Evolutionary conservation across 2,797 vertebrate genomes (phyloP).

Genomic region (Leptatherina wallacei): DNA sequence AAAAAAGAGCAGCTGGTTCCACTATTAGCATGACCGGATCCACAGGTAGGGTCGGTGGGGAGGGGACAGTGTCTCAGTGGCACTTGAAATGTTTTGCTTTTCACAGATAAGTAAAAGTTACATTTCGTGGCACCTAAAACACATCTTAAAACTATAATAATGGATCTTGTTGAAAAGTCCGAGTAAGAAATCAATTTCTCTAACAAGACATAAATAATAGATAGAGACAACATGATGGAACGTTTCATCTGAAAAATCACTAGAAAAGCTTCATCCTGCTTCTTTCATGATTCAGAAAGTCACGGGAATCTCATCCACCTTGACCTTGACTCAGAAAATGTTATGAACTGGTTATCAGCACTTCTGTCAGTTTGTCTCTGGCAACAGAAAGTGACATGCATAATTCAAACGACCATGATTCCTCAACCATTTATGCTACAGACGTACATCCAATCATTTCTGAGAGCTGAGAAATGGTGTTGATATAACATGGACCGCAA

Average conservation of each 20-base stretch:
- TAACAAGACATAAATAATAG: neutral
- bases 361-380: neutral
- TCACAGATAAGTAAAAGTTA: neutral
- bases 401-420: too few relatives aligned
- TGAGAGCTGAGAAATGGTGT: too few relatives aligned
- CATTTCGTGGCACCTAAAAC: neutral
- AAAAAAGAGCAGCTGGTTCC: neutral
- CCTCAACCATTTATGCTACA: too few relatives aligned
- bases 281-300: neutral
- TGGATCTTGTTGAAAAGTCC: neutral
- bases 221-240: too few relatives aligned
- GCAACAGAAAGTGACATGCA: too few relatives aligned
- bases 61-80: too few relatives aligned
- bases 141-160: neutral
- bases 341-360: neutral
- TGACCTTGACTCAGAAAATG: too few relatives aligned
- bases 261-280: neutral
- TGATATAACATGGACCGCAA: too few relatives aligned
- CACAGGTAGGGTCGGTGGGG: neutral
- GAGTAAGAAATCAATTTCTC: too few relatives aligned
- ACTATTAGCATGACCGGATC: neutral
- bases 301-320: neutral
- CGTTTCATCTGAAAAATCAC: neutral
- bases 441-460: too few relatives aligned
- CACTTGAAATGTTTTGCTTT: neutral